These are phyloP conservation scores for Dimorphilus gyrociliatus DNA, from an alignment of 2,888 invertebrate species.

Conservation along the genomic window DNA sequence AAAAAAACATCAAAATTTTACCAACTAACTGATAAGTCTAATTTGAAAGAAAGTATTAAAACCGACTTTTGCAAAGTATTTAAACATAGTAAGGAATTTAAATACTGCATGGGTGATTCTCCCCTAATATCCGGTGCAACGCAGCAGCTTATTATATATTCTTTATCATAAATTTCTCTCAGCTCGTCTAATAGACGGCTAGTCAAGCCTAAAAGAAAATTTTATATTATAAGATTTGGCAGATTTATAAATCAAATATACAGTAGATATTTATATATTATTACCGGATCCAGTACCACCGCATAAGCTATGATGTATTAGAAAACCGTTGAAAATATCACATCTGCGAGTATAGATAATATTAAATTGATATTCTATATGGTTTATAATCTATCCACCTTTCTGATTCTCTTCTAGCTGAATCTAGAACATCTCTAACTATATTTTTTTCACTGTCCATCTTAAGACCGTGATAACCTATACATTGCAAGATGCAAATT, in stretches of 20 bases:
- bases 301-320: conserved; percentile 30
- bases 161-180: conserved; percentile 22
- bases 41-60: conserved; percentile 5
- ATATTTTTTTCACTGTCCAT: conserved; percentile 19
- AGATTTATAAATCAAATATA: neutral
- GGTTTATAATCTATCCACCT: conserved; percentile 15
- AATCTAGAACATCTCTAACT: conserved; percentile 18
- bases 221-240: neutral
- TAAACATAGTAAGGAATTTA: conserved; percentile 26
- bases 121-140: conserved; percentile 28
- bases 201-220: conserved; percentile 21
- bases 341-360: conserved; percentile 15
- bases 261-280: conserved; percentile 1
- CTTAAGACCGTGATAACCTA: conserved; percentile 26
- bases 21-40: too few species aligned
- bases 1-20: too few species aligned
- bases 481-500: neutral
- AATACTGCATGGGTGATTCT: conserved; percentile 34
- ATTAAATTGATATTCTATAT: neutral
- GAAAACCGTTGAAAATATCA: conserved; percentile 22
- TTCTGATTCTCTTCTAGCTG: conserved; percentile 24
- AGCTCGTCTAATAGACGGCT: conserved; percentile 23
- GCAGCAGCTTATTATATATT: conserved; percentile 24
- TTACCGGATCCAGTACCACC: conserved; percentile 35
- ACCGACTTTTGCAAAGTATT: conserved; percentile 26